Percentiles rank a stretch among this genome's conserved stretches.
phyloP scores from a whole-genome alignment of 2,113 vertebrate genomes.

The Rhegmatorhina hoffmannsi region DNA sequence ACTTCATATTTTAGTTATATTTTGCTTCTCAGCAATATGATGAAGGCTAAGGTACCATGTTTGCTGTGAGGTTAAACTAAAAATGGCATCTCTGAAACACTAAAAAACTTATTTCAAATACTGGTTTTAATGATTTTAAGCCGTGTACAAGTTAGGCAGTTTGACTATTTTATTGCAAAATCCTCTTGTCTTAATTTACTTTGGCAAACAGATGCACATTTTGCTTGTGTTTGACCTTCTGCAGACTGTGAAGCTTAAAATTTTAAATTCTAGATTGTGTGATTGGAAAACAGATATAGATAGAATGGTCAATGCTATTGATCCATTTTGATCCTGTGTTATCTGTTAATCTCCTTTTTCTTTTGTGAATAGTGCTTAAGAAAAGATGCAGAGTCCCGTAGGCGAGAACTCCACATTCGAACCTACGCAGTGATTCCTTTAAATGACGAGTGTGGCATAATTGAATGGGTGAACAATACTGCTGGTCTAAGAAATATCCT shows the following conservation, averaged over 20 bases:
- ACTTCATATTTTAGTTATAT: neutral
- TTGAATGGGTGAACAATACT: constrained; percentile 98
- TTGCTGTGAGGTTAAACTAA: neutral
- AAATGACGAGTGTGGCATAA: constrained; percentile 97
- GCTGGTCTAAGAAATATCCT: constrained; percentile 93
- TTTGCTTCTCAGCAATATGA: neutral
- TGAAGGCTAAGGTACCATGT: neutral
- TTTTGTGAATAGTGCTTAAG: constrained; percentile 84
- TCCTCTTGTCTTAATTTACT: neutral
- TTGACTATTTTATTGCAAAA: neutral
- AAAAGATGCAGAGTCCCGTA: constrained; percentile 94
- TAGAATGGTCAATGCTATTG: neutral
- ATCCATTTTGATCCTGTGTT: neutral
- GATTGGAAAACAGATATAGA: neutral
- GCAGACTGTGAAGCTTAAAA: neutral
- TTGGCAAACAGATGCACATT: neutral
- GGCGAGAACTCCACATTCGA: constrained; percentile 92
- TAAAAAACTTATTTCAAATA: neutral
- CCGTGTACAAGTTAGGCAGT: neutral
- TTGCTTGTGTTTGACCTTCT: neutral
- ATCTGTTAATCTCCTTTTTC: neutral
- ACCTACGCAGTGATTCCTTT: constrained; percentile 97
- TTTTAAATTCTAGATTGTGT: neutral
- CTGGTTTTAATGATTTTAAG: neutral
- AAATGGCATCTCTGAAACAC: neutral